Evolutionary conservation across 2,797 vertebrate species (phyloP).

Genomic region (Astyanax mexicanus): DNA sequence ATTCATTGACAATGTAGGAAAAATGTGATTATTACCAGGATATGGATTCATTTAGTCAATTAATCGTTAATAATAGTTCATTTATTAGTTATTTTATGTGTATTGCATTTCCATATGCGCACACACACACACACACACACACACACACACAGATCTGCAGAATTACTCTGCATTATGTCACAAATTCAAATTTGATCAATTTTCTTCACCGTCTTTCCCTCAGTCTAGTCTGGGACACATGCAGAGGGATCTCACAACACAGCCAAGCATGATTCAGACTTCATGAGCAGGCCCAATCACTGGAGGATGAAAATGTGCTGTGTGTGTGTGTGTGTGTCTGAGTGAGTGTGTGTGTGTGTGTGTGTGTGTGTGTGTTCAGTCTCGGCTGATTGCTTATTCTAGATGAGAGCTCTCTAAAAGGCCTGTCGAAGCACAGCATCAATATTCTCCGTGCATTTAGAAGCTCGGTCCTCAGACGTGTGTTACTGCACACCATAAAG

Average conservation of each 20-base stretch:
- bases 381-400: conserved; percentile 10
- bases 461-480: conserved; percentile 59
- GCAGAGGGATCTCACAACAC: background rate
- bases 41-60: too few species aligned
- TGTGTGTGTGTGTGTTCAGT: background rate
- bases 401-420: conserved; percentile 58
- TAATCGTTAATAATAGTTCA: too few species aligned
- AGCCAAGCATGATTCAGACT: conserved; percentile 71
- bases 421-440: conserved; percentile 56
- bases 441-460: conserved; percentile 73
- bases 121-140: conserved; percentile 9
- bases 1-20: too few species aligned
- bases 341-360: conserved; percentile 17
- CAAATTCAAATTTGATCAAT: background rate
- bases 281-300: conserved; percentile 49
- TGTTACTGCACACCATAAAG: conserved; percentile 72
- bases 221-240: background rate
- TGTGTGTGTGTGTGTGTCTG: conserved; percentile 30
- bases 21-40: too few species aligned
- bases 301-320: conserved; percentile 50
- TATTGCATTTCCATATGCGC: background rate
- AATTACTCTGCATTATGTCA: background rate
- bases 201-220: background rate
- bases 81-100: too few species aligned
- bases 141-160: background rate